Conservation (phyloP, 2,797 vertebrate genomes). For the Clarias fuscus region DNA sequence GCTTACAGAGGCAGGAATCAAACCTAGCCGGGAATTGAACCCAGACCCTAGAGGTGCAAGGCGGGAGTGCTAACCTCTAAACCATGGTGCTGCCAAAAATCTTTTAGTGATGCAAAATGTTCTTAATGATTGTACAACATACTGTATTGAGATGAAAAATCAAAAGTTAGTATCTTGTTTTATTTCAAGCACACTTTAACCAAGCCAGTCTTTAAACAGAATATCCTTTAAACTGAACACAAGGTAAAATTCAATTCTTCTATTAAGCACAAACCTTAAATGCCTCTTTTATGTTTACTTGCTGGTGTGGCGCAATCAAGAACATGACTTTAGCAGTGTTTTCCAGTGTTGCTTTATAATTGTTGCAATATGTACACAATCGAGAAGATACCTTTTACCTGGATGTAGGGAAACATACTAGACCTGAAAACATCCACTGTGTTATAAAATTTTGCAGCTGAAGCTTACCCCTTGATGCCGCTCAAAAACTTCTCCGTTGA, state of each 20-base stretch:
- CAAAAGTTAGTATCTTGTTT: not conserved
- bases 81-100: constrained; percentile 2
- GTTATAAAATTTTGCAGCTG: not conserved
- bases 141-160: not conserved
- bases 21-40: too few species aligned
- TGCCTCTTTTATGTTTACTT: not conserved
- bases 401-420: not conserved
- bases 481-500: constrained; percentile 84
- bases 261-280: not conserved
- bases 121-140: not conserved
- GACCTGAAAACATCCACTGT: not conserved
- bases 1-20: too few species aligned
- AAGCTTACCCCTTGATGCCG: constrained; percentile 89
- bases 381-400: not conserved
- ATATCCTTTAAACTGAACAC: not conserved
- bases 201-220: too few species aligned
- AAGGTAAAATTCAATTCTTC: not conserved
- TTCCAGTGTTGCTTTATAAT: not conserved
- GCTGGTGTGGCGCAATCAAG: not conserved
- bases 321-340: too few species aligned
- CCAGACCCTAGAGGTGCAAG: too few species aligned
- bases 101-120: not conserved
- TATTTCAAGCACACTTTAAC: not conserved
- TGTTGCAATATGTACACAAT: not conserved
- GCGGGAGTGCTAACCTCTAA: too few species aligned